Evolutionary conservation across 2,797 vertebrate genomes (phyloP), one percentile per base, ranked within the genome.

Genomic region (Salarias fasciatus): DNA sequence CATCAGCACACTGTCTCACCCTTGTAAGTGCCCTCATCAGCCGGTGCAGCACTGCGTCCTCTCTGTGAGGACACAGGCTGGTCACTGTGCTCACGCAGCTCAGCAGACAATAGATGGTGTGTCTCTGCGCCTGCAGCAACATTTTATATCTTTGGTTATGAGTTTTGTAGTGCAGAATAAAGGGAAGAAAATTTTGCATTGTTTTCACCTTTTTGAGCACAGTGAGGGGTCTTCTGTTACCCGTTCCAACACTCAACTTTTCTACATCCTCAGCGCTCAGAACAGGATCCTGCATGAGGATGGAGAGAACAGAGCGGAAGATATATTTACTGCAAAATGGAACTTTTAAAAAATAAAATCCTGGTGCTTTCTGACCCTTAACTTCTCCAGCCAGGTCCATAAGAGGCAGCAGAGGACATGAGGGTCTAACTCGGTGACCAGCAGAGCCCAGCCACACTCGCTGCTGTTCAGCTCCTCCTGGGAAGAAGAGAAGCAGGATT

Each of bases 341-440:
- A 3, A 11, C n/a, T 44, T 10, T 50, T 0, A 29, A 29, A 46
- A 44, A 3, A 28, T 3, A 12, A 43, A 0, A 1, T 33, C 6
- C 36, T 2, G 9, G 54, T 52, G 14, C 11, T 53, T 9, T 77
- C 88, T 83, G 14, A 94, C 94, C 90, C 85, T 93, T 31, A 94
- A 79, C 51, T 87, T 93, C 15, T 95, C 91, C 61, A 95, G 71
- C 94, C 93, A 95, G 29, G 86, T 88, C 93, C 93, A 94, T 58
- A 95, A 67, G 7, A 95, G 79, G 63, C 81, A 86, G 53, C 86
- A 90, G 62, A 94, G 90, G 42, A 95, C 88, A 6, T 86, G 78
- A 53, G 92, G 91, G 56, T 94, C 88, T 1, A 80, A 84, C 72
- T 95, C 93, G 0, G 89, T 88, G 48, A 90, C 89, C 46, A 95